A percentile compares a stretch with the other conserved stretches of the same genome.
phyloP scores from a whole-genome alignment of 2,113 vertebrate species.

The Nanorana parkeri region DNA sequence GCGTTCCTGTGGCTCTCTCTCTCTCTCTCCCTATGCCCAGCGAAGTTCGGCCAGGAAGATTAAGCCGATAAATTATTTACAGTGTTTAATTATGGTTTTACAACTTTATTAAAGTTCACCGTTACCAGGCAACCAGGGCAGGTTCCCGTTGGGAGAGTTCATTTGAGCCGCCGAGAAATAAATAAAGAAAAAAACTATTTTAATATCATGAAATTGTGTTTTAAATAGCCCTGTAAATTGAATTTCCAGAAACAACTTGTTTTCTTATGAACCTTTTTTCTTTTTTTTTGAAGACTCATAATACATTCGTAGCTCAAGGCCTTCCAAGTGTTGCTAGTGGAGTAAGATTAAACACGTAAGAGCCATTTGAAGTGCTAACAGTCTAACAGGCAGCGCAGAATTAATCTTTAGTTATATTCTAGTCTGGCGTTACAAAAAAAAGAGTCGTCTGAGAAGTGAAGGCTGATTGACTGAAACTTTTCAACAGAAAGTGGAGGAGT shows the following conservation, averaged over 20 bases:
- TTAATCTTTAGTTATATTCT: too few relatives aligned
- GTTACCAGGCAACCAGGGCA: conserved; percentile 71
- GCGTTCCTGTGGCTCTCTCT: background rate
- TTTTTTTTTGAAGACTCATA: conserved; percentile 36
- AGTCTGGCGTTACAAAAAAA: background rate
- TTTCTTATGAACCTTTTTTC: conserved; percentile 42
- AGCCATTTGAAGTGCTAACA: background rate
- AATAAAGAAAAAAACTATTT: conserved; percentile 60
- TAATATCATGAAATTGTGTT: conserved; percentile 38
- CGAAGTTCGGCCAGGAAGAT: conserved; percentile 65
- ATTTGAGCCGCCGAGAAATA: conserved; percentile 48
- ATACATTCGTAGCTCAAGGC: conserved; percentile 59
- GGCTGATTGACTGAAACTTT: background rate
- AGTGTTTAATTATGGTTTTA: conserved; percentile 73
- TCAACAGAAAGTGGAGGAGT: too few relatives aligned
- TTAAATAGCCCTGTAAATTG: conserved; percentile 27
- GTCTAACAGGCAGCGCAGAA: background rate
- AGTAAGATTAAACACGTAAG: conserved; percentile 17
- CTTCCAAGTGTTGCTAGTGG: conserved; percentile 49
- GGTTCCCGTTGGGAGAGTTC: conserved; percentile 62
- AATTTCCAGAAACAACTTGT: conserved; percentile 50
- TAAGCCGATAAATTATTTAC: conserved; percentile 75
- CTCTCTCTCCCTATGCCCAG: background rate
- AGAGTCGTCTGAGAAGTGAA: too few relatives aligned
- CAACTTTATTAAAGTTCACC: conserved; percentile 75